Evolutionary conservation across 1,140 invertebrate species (phyloP), one percentile per base, ranked within the genome.

Genomic region (Gryllus bimaculatus): DNA sequence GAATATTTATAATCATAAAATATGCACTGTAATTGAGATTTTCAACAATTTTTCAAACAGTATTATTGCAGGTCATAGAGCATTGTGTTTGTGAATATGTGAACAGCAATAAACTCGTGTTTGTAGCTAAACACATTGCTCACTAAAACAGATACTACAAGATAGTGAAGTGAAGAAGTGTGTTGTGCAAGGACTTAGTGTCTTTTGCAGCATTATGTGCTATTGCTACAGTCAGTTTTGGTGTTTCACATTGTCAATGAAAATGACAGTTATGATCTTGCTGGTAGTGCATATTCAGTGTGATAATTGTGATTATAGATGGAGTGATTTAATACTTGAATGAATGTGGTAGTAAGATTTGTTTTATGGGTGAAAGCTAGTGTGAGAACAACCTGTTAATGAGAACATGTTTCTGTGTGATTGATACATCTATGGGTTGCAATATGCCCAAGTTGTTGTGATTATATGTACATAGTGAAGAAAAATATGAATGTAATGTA

Each of bases 31-130:
- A 47, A 18, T 39, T 76, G 47, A 75, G 47, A 77, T 20, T 20
- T 77, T 39, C 48, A 77, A 39, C 76, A 77, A 77, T 77, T 54
- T 77, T 77, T 48, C 48, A 77, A 77, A 21, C 76, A 77, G 76
- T 77, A 77, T 77, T 77, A 77, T 47, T 77, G 47, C 21, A 48
- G 20, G 18, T 77, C 47, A 48, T 39, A 48, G 20, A 77, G 76
- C 39, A 20, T 20, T 8, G 47, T 47, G 48, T 48, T 48, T 77
- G 48, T 77, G 47, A 48, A 77, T 77, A 47, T 47, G 26, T 47
- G 47, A 18, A 76, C 47, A 76, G 75, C 12, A 47, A 47, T 39
- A 77, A 10, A 77, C 76, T 77, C 47, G n/a, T 54, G 76, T 47
- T 77, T 77, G 76, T 77, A 48, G 47, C 48, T 54, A 20, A 48